Conservation (phyloP, 2,113 vertebrate species). For the Donacobius atricapilla region DNA sequence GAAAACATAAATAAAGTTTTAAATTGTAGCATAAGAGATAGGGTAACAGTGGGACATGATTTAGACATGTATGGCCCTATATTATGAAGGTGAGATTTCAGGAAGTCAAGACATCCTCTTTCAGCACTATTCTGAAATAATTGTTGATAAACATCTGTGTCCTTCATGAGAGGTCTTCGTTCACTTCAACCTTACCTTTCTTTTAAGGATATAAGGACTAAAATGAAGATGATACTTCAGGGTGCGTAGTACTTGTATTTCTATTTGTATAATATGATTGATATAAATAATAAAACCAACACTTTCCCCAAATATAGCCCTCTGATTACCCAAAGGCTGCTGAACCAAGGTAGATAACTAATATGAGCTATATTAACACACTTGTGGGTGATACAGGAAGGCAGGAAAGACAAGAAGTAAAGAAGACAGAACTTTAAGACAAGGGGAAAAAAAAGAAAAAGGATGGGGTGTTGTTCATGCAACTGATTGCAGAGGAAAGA, state of each 20-base stretch:
- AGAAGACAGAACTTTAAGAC: not conserved
- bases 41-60: not conserved
- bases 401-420: not conserved
- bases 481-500: not conserved
- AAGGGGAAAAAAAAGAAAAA: not conserved
- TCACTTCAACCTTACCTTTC: not conserved
- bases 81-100: not conserved
- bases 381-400: not conserved
- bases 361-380: not conserved
- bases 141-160: not conserved
- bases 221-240: not conserved
- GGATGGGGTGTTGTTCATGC: not conserved
- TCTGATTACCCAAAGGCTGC: not conserved
- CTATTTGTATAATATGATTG: no score
- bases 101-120: not conserved
- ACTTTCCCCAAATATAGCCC: not conserved
- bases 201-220: not conserved
- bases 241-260: not conserved
- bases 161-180: not conserved
- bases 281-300: not conserved
- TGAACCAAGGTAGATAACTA: not conserved
- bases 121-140: not conserved
- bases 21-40: not conserved
- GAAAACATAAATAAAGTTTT: not conserved
- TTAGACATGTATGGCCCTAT: not conserved